These are phyloP conservation scores for Euclidia mi DNA, from an alignment of 2,888 invertebrate species.

Conservation along the genomic window DNA sequence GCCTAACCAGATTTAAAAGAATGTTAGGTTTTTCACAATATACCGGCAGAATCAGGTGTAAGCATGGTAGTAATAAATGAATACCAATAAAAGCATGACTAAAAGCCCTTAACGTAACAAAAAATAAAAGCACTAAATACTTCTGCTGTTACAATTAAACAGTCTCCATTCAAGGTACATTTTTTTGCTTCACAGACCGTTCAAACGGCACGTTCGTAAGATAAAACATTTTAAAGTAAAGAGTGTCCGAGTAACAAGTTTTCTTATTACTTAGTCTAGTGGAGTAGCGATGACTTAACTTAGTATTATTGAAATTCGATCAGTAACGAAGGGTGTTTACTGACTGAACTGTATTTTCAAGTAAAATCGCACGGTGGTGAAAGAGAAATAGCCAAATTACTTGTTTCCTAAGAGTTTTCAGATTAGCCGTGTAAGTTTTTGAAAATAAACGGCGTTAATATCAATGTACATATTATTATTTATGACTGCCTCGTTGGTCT, in stretches of 20 bases:
- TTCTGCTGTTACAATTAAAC: constrained; percentile 6
- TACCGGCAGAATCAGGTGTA: no score
- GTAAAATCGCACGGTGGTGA: no score
- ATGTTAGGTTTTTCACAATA: no score
- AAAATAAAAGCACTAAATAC: background rate
- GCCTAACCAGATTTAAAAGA: no score
- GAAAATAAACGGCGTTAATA: no score
- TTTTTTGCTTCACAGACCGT: constrained; percentile 38
- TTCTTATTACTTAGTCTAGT: constrained; percentile 45
- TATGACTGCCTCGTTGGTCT: no score
- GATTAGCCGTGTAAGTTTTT: no score
- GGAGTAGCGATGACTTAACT: constrained; percentile 9
- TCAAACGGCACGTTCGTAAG: constrained; percentile 34
- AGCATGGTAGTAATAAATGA: background rate
- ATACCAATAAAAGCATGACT: background rate
- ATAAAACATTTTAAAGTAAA: constrained; percentile 47
- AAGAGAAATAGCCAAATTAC: no score
- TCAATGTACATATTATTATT: no score
- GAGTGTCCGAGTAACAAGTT: constrained; percentile 38
- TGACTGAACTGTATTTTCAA: no score
- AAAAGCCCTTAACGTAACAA: background rate
- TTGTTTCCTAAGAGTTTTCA: no score
- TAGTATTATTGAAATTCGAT: background rate
- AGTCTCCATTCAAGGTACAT: constrained; percentile 2
- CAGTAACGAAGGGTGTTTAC: no score